Evolutionary conservation across 2,888 invertebrate genomes (phyloP).

Genomic region (Ptychoptera contaminata): DNA sequence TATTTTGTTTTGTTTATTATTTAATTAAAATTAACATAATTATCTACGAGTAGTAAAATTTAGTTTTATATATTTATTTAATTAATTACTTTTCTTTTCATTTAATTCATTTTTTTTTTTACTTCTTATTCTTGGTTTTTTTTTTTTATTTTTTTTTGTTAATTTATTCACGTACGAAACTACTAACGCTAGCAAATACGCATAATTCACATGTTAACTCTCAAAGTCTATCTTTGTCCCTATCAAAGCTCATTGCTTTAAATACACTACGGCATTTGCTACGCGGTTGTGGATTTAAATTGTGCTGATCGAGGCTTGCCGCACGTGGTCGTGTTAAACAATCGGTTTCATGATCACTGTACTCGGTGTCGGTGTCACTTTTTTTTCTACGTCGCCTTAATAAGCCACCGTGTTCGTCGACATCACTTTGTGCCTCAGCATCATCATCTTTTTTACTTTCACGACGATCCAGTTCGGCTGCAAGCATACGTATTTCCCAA

Average conservation of each 20-base stretch:
- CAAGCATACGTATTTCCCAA: constrained; percentile 68
- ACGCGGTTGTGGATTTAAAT: constrained; percentile 14
- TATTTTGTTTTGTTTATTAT: no score
- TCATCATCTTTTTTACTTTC: constrained; percentile 26
- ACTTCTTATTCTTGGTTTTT: no score
- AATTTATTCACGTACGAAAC: no score
- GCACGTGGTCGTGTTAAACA: constrained; percentile 21
- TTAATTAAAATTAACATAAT: no score
- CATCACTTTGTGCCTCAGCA: constrained; percentile 3
- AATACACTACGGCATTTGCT: constrained; percentile 20
- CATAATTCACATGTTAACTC: constrained; percentile 16
- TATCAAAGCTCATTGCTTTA: constrained; percentile 31
- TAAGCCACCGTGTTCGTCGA: constrained; percentile 7
- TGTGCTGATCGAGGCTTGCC: constrained; percentile 29
- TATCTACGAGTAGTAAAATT: no score
- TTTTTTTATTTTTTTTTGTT: no score
- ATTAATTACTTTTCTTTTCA: no score
- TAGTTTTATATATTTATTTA: no score
- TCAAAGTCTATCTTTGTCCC: constrained; percentile 31
- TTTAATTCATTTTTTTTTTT: no score
- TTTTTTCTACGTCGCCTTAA: constrained; percentile 23
- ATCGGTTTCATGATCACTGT: constrained; percentile 23
- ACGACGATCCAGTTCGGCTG: constrained; percentile 50
- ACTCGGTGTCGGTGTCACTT: constrained; percentile 28
- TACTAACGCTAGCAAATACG: constrained; percentile 5